Conservation (phyloP, 2,113 vertebrate species). For the Shinisaurus crocodilurus region DNA sequence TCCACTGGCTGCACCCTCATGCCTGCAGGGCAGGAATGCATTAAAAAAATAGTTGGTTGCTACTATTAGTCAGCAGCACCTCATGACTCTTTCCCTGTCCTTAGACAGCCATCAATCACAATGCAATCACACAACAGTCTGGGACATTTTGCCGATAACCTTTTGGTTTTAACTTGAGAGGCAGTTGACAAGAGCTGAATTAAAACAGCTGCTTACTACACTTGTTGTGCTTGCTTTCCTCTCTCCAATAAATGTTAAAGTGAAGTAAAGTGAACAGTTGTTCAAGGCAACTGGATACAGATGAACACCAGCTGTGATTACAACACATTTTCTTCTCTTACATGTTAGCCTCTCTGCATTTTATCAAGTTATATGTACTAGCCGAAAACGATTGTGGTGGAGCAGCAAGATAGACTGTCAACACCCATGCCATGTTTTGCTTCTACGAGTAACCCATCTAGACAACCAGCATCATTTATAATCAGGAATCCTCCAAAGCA, state of each 20-base stretch:
- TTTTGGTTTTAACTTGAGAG: constrained; percentile 14
- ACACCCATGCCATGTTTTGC: background rate
- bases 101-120: constrained; percentile 45
- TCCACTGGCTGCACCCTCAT: background rate
- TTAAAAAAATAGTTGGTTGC: background rate
- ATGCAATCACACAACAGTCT: constrained; percentile 44
- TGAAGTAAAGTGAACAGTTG: constrained; percentile 46
- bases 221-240: constrained; percentile 27
- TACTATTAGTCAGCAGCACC: constrained; percentile 32
- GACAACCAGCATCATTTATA: background rate
- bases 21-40: background rate
- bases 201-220: constrained; percentile 36
- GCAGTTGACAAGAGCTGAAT: constrained; percentile 49
- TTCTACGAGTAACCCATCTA: background rate
- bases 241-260: constrained; percentile 39
- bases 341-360: background rate
- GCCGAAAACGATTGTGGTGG: background rate
- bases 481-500: background rate
- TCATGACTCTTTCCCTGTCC: constrained; percentile 24
- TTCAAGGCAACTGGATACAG: constrained; percentile 8
- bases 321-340: constrained; percentile 22
- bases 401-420: background rate
- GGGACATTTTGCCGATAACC: constrained; percentile 8
- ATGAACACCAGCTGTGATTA: background rate
- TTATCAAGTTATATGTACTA: background rate